phyloP scores from a whole-genome alignment of 92 coral and sea anemone genomes.

The Anthopleura xanthogrammica region DNA sequence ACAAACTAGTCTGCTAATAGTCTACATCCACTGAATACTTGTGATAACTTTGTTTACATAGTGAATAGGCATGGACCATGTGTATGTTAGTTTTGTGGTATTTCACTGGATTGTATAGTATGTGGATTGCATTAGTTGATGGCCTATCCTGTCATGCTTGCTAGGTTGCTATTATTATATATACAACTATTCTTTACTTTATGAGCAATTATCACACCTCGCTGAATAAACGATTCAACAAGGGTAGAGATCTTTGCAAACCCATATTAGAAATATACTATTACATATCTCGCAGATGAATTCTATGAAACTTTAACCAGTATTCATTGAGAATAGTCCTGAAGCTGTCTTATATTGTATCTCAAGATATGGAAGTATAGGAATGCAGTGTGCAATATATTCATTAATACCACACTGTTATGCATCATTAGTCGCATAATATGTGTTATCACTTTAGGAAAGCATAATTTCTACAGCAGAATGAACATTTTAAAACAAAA shows the following conservation, averaged over 20 bases:
- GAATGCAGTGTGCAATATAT: too few relatives aligned
- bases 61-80: not conserved
- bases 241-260: not conserved
- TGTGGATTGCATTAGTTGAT: not conserved
- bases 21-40: not conserved
- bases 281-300: not conserved
- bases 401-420: too few relatives aligned
- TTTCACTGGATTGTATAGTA: not conserved
- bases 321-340: not conserved
- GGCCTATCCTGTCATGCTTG: not conserved
- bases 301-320: not conserved
- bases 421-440: too few relatives aligned
- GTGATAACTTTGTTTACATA: not conserved
- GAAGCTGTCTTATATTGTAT: too few relatives aligned
- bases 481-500: too few relatives aligned
- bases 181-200: slow-evolving; percentile 18
- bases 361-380: too few relatives aligned
- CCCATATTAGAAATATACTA: not conserved
- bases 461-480: too few relatives aligned
- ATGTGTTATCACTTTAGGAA: too few relatives aligned
- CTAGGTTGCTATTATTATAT: not conserved
- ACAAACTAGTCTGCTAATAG: slow-evolving; percentile 2
- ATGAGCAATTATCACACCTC: not conserved
- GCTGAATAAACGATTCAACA: not conserved
- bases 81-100: not conserved